Conservation (phyloP, 1,140 invertebrate species). For the Lethocerus indicus region DNA sequence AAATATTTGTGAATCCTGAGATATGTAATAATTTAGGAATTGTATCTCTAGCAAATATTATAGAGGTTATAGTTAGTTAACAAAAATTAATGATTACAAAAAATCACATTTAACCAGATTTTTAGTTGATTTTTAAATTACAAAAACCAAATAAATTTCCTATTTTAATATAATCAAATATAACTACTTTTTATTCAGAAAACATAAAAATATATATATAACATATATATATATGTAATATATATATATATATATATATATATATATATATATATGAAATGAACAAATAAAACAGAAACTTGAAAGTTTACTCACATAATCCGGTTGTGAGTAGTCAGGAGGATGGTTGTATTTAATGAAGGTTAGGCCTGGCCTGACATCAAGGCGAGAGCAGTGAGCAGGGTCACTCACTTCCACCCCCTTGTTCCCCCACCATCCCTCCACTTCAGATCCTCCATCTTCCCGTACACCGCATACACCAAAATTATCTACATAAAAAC, state of each 20-base stretch:
- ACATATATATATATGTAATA: too few species aligned
- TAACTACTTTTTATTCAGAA: not conserved
- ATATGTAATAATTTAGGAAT: too few species aligned
- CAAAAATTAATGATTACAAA: not conserved
- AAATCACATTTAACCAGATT: not conserved
- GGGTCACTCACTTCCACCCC: slow-evolving; percentile 63
- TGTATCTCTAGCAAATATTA: too few species aligned
- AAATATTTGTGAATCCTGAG: too few species aligned
- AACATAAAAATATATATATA: too few species aligned
- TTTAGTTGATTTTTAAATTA: not conserved
- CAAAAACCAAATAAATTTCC: not conserved
- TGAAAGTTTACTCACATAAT: slow-evolving; percentile 52
- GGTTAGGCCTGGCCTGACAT: slow-evolving; percentile 72
- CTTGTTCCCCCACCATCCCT: slow-evolving; percentile 76
- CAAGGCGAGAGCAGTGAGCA: slow-evolving; percentile 56
- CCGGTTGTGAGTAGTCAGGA: slow-evolving; percentile 69
- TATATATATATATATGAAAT: too few species aligned
- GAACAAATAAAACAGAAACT: too few species aligned
- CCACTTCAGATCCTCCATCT: slow-evolving; percentile 54
- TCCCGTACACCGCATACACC: slow-evolving; percentile 57
- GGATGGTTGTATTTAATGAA: slow-evolving; percentile 76
- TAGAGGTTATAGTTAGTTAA: slow-evolving; percentile 1
- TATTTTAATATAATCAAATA: not conserved
- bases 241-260: too few species aligned
- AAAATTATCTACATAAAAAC: slow-evolving; percentile 41